Evolutionary conservation across 2,113 vertebrate genomes (phyloP), one percentile per base, ranked within the genome.

Genomic region (Rhizomys pruinosus): DNA sequence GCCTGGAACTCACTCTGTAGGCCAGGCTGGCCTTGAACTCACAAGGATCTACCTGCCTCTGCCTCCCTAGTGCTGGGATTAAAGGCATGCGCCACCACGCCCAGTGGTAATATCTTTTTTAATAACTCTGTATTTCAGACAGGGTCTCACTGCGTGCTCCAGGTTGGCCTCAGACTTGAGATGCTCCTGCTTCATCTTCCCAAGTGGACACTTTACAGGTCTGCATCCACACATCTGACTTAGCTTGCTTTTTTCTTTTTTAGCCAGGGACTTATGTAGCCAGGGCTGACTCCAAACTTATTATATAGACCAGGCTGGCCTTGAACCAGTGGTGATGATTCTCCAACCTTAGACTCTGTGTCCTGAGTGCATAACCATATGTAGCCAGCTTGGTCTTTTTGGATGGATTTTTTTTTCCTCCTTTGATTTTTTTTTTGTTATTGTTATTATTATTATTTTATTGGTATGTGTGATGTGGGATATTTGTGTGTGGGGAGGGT

Each of bases 401-500:
- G 19, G 20, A 73, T 89, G 44, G n/a, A 44, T 57, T 72, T 87
- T 81, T 76, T 90, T 59, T 59, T 10, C 16, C 13, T 23, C 55
- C 16, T 72, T 91, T 73, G 39, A 73, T 77, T 93, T 84, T 63
- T 77, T 93, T 84, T 63, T 72, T 61, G 84, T 73, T 84, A 5
- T 87, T 80, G 42, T 42, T 29, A 44, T 39, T 72, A 44, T 44
- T 23, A 3, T 39, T 55, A 37, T 22, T 59, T 10, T 79, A 12
- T 59, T 19, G 57, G 77, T 80, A 13, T 27, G 11, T 76, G 6
- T 23, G 17, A 52, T 59, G 12, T 57, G 73, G n/a, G 7, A 17
- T 69, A 19, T 37, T 34, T 72, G n/a, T 72, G 20, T 42, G 23
- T 29, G 22, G 2, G 29, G 47, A n/a, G n/a, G n/a, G n/a, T n/a